Conservation (phyloP, 2,113 vertebrate genomes). For the Halcyon malimbica region DNA sequence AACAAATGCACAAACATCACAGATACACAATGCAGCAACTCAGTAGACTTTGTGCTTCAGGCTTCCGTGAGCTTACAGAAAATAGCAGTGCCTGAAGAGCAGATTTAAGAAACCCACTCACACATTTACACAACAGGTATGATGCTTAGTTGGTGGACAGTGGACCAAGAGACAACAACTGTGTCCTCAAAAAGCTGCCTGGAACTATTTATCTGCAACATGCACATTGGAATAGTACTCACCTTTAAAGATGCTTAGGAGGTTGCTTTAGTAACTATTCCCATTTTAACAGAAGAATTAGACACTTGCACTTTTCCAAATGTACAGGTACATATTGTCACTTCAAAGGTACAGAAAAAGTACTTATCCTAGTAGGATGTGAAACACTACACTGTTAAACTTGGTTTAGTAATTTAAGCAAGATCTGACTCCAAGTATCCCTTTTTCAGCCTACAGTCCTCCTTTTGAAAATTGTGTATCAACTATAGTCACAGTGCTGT, state of each 20-base stretch:
- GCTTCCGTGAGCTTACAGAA: neutral
- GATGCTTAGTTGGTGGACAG: rapidly evolving
- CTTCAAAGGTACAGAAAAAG: neutral
- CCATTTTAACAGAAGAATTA: neutral
- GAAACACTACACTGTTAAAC: neutral
- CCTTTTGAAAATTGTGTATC: neutral
- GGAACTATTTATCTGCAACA: neutral
- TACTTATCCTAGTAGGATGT: neutral
- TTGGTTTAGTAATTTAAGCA: neutral
- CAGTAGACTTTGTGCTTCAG: neutral
- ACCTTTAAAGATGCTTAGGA: neutral
- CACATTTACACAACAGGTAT: rapidly evolving
- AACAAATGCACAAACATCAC: rapidly evolving
- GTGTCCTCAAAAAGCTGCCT: rapidly evolving
- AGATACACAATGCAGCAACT: neutral
- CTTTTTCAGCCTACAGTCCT: rapidly evolving
- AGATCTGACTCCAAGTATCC: neutral
- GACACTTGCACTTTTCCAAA: neutral
- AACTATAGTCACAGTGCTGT: neutral
- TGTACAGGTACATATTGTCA: rapidly evolving
- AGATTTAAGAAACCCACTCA: rapidly evolving
- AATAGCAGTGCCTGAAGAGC: neutral
- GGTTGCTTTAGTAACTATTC: neutral
- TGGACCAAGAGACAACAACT: neutral
- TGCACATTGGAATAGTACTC: rapidly evolving